These are phyloP conservation scores for Eupithecia centaureata DNA, from an alignment of 2,888 invertebrate genomes.

Conservation along the genomic window DNA sequence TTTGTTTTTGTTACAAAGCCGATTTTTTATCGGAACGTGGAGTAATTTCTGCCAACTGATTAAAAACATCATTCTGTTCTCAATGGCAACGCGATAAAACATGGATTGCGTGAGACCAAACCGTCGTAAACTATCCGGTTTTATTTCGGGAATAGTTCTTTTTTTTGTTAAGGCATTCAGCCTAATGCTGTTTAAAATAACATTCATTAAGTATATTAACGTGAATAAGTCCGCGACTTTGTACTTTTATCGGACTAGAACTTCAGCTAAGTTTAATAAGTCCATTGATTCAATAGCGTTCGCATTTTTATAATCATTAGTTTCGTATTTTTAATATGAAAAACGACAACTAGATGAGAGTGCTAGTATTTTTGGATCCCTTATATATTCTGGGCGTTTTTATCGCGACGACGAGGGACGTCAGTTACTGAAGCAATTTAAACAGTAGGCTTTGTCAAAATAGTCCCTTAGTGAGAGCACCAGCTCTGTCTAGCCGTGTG, in stretches of 20 bases:
- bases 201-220: too few species aligned
- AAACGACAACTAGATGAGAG: too few species aligned
- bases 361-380: too few species aligned
- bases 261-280: neutral
- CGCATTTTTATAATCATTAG: too few species aligned
- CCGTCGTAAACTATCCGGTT: neutral
- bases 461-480: slow-evolving; percentile 12
- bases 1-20: neutral
- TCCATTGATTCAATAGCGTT: neutral
- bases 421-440: too few species aligned
- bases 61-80: neutral
- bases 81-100: neutral
- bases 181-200: neutral
- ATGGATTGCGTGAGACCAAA: neutral
- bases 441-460: slow-evolving; percentile 12
- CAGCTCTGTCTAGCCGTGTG: slow-evolving; percentile 30
- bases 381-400: neutral
- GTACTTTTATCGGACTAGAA: neutral
- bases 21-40: neutral
- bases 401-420: neutral
- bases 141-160: neutral
- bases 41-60: neutral
- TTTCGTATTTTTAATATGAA: too few species aligned
- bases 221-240: neutral
- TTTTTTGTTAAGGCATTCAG: neutral